Conservation (phyloP, 2,113 vertebrate genomes). For the Scomber japonicus region DNA sequence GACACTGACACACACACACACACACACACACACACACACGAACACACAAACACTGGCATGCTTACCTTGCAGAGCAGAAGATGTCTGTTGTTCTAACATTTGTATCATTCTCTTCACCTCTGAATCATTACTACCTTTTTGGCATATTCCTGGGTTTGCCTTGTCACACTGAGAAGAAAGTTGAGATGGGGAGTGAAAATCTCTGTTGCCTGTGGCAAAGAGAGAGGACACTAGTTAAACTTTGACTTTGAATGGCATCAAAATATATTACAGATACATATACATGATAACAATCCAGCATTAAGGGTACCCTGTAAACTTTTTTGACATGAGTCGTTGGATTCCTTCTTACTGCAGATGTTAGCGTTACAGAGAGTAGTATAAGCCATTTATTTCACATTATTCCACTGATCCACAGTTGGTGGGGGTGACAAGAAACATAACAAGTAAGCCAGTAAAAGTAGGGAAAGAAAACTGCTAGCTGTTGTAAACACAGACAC, state of each 20-base stretch:
- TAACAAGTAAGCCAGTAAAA: background rate
- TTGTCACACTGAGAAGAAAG: constrained; percentile 30
- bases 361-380: background rate
- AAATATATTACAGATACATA: constrained; percentile 1
- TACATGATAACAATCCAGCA: background rate
- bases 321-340: background rate
- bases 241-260: background rate
- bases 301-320: background rate
- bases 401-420: background rate
- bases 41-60: constrained; percentile 16
- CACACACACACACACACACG: background rate
- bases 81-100: constrained; percentile 86
- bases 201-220: constrained; percentile 69
- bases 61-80: constrained; percentile 87
- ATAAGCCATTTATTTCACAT: background rate
- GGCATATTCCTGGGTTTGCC: constrained; percentile 35
- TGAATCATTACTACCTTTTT: constrained; percentile 42
- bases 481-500: too few species aligned
- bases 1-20: constrained; percentile 20
- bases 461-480: background rate
- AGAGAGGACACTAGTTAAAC: background rate
- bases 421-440: background rate
- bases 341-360: too few species aligned
- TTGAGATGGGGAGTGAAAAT: constrained; percentile 50
- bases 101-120: constrained; percentile 84